phyloP scores from a whole-genome alignment of 2,113 vertebrate species.

The Equus quagga region DNA sequence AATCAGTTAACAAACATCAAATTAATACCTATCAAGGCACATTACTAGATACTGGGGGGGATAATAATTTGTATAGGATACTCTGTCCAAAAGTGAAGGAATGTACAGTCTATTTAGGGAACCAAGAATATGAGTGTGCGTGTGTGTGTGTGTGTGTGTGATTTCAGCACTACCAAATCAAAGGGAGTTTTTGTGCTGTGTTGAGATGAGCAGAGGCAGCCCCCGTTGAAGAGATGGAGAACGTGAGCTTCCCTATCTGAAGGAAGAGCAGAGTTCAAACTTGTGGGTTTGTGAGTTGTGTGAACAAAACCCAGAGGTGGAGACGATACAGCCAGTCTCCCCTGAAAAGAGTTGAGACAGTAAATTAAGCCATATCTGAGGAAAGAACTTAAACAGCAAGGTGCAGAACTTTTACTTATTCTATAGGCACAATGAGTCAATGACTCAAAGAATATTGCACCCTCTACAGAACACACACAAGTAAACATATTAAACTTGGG shows the following conservation, averaged over 20 bases:
- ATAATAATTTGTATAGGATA: not conserved
- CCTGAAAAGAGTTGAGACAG: not conserved
- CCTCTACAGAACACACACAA: not conserved
- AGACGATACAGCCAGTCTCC: not conserved
- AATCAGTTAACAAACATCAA: conserved; percentile 44
- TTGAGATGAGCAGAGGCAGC: not conserved
- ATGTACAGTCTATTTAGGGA: not conserved
- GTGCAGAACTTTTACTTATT: not conserved
- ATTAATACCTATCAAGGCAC: not conserved
- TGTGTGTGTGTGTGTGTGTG: not conserved
- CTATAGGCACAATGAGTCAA: not conserved
- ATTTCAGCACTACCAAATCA: not conserved
- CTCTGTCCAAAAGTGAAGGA: not conserved
- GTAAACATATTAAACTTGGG: not conserved
- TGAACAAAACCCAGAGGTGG: not conserved
- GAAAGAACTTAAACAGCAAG: not conserved
- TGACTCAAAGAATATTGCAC: not conserved
- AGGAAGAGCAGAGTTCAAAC: not conserved
- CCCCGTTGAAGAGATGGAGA: not conserved
- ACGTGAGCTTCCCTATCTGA: not conserved
- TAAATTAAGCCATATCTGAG: not conserved
- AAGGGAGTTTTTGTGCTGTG: not conserved
- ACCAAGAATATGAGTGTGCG: not conserved
- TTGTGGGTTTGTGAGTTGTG: not conserved
- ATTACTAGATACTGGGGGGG: not conserved